These are phyloP conservation scores for Nephrotoma appendiculata DNA, from an alignment of 2,888 invertebrate species.

Conservation along the genomic window DNA sequence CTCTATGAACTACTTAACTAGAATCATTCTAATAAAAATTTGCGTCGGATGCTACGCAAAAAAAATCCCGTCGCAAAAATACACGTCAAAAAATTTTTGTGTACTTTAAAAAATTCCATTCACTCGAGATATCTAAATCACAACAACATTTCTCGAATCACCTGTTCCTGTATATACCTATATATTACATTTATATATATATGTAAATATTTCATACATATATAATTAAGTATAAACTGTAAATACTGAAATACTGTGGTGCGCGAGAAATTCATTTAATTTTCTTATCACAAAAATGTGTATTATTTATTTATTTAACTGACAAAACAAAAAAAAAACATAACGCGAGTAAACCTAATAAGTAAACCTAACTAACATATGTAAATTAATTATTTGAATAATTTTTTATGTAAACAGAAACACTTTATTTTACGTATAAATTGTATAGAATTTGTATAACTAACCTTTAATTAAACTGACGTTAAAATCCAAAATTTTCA, in stretches of 20 bases:
- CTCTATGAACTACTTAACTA: too few species aligned
- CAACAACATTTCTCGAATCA: not conserved
- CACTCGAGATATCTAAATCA: not conserved
- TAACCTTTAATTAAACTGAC: slow-evolving; percentile 1
- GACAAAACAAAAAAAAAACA: not conserved
- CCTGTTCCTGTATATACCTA: not conserved
- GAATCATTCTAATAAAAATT: too few species aligned
- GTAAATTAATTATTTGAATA: not conserved
- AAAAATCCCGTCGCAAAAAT: not conserved
- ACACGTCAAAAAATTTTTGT: not conserved
- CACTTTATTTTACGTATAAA: not conserved
- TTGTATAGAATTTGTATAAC: not conserved
- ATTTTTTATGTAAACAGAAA: not conserved
- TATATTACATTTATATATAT: not conserved
- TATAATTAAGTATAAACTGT: not conserved
- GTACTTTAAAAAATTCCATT: not conserved
- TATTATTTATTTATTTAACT: not conserved
- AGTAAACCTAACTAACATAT: not conserved
- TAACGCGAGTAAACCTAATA: not conserved
- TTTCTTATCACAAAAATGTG: not conserved
- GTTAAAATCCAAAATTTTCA: slow-evolving; percentile 1
- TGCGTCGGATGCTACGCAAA: not conserved
- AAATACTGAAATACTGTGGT: not conserved
- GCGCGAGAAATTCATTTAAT: not conserved
- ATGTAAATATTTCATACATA: not conserved